A percentile compares a stretch with the other conserved stretches of the same genome.
Conservation (phyloP, 53 echinoderm and acorn worm species). For the Echinometra lucunter region DNA sequence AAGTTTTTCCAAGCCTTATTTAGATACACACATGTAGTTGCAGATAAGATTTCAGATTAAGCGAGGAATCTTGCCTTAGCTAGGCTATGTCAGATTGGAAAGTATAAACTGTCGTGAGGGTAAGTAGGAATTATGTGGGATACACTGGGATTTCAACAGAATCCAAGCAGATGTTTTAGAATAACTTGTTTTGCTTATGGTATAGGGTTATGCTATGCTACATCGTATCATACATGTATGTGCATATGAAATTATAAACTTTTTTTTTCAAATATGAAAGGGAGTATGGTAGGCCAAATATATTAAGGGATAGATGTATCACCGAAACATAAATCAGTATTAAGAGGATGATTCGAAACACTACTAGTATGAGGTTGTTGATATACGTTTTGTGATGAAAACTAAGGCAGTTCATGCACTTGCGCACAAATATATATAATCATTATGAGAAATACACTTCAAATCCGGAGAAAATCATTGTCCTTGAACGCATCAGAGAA, state of each 20-base stretch:
- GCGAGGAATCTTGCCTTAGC: not conserved
- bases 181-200: not conserved
- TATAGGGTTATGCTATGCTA: not conserved
- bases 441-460: too few relatives aligned
- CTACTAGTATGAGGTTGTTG: too few relatives aligned
- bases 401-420: too few relatives aligned
- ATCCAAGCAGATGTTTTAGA: not conserved
- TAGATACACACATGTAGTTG: not conserved
- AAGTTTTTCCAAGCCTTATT: not conserved
- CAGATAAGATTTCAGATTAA: slow-evolving; percentile 5
- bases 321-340: too few relatives aligned
- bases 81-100: not conserved
- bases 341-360: too few relatives aligned
- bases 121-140: too few relatives aligned
- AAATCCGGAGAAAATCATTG: too few relatives aligned
- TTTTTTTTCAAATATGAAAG: not conserved
- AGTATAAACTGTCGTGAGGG: not conserved
- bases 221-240: not conserved
- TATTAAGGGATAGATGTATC: too few relatives aligned
- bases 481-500: too few relatives aligned
- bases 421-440: too few relatives aligned
- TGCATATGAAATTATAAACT: not conserved
- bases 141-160: not conserved
- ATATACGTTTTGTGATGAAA: too few relatives aligned
- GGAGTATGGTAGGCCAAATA: not conserved